These are phyloP conservation scores for Bicyclus anynana DNA, from an alignment of 1,140 invertebrate species.

Conservation along the genomic window DNA sequence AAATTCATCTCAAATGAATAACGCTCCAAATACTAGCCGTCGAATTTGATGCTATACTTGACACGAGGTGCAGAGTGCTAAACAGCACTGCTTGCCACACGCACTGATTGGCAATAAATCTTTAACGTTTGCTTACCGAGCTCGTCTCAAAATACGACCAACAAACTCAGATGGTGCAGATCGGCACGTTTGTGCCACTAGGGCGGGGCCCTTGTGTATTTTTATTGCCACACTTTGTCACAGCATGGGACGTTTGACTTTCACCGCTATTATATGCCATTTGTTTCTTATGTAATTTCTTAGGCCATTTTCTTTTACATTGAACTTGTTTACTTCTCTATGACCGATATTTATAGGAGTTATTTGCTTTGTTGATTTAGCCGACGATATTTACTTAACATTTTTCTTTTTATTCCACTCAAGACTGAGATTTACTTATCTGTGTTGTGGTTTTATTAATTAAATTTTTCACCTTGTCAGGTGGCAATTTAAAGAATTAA, in stretches of 20 bases:
- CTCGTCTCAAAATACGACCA: slow-evolving; percentile 48
- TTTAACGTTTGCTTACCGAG: slow-evolving; percentile 58
- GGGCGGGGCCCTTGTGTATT: slow-evolving; percentile 45
- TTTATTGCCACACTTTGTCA: slow-evolving; percentile 55
- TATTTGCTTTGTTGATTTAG: not conserved
- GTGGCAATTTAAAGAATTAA: not conserved
- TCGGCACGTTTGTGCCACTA: slow-evolving; percentile 43
- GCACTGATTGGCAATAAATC: slow-evolving; percentile 56
- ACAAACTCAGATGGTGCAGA: slow-evolving; percentile 41
- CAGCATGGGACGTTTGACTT: slow-evolving; percentile 37
- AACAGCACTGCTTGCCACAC: slow-evolving; percentile 27
- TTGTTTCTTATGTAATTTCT: slow-evolving; percentile 31
- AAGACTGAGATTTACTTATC: too few species aligned
- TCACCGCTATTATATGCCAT: slow-evolving; percentile 36
- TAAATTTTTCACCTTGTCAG: not conserved
- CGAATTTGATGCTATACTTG: not conserved
- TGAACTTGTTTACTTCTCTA: slow-evolving; percentile 2
- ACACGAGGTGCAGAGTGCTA: not conserved
- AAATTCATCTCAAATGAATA: too few species aligned
- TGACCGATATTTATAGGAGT: not conserved
- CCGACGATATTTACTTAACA: too few species aligned
- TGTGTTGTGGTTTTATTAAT: too few species aligned
- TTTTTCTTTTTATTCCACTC: too few species aligned
- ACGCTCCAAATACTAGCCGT: not conserved
- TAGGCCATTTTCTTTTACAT: not conserved